Conservation (phyloP, 2,113 vertebrate genomes). For the Poeciliopsis occidentalis region DNA sequence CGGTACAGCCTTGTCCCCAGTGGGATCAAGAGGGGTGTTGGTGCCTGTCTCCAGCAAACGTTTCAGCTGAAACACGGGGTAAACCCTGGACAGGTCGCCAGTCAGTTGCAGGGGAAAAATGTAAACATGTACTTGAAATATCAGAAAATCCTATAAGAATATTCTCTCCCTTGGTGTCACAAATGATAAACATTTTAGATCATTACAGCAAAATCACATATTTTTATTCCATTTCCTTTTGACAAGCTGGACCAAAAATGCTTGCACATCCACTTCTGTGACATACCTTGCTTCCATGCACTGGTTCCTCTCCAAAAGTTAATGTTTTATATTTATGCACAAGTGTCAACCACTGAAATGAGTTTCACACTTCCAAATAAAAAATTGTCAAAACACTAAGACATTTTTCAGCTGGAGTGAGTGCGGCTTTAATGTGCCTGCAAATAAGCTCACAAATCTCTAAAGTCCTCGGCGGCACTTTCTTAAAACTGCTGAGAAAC, state of each 20-base stretch:
- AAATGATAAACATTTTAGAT: constrained; percentile 37
- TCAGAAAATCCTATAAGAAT: constrained; percentile 18
- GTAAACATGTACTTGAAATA: constrained; percentile 1
- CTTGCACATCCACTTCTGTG: constrained; percentile 56
- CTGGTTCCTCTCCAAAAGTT: constrained; percentile 54
- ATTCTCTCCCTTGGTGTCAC: constrained; percentile 21
- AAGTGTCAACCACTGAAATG: constrained; percentile 69
- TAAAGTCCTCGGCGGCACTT: constrained; percentile 51
- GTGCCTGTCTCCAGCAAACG: no score
- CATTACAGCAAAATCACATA: constrained; percentile 27
- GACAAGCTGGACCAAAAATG: constrained; percentile 34
- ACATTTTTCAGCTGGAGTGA: constrained; percentile 57
- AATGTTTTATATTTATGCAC: constrained; percentile 71
- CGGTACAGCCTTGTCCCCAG: no score
- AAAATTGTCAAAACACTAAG: constrained; percentile 66
- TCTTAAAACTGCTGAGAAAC: constrained; percentile 55
- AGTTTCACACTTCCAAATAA: constrained; percentile 72
- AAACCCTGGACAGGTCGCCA: no score
- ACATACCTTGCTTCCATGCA: constrained; percentile 46
- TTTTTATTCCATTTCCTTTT: constrained; percentile 11
- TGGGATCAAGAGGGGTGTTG: no score
- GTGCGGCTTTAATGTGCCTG: constrained; percentile 70
- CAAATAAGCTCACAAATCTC: constrained; percentile 80
- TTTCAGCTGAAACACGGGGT: no score
- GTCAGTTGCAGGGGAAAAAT: background rate